Conservation (phyloP, 2,888 invertebrate genomes). For the Polymixis flavicincta region DNA sequence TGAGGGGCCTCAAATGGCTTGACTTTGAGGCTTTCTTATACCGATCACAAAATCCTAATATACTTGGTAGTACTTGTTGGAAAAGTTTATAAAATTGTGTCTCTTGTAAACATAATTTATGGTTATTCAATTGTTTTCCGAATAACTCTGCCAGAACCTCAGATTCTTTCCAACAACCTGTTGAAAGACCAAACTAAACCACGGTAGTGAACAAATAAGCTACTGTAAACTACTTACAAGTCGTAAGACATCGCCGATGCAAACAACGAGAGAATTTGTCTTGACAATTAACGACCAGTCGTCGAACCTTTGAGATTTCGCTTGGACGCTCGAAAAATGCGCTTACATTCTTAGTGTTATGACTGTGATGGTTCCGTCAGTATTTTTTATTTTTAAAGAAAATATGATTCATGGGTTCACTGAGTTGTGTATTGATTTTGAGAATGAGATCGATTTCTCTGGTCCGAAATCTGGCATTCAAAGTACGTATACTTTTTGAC, state of each 20-base stretch:
- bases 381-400: conserved; percentile 1
- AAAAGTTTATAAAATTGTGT: no score
- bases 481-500: not conserved
- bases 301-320: conserved; percentile 73
- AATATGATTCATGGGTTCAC: conserved; percentile 8
- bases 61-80: no score
- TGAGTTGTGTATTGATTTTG: not conserved
- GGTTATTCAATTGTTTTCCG: conserved; percentile 17
- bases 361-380: conserved; percentile 53
- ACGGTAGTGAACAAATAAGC: conserved; percentile 70
- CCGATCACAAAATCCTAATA: no score
- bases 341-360: conserved; percentile 47
- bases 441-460: not conserved
- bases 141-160: not conserved
- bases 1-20: no score
- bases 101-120: not conserved
- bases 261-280: conserved; percentile 76
- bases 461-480: not conserved
- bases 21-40: no score
- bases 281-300: conserved; percentile 78
- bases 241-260: conserved; percentile 73
- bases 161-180: conserved; percentile 21
- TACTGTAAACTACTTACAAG: conserved; percentile 80
- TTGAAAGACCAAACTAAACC: conserved; percentile 47
- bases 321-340: conserved; percentile 67